Conservation (phyloP, 2,113 vertebrate species). For the Gymnorhina tibicen region DNA sequence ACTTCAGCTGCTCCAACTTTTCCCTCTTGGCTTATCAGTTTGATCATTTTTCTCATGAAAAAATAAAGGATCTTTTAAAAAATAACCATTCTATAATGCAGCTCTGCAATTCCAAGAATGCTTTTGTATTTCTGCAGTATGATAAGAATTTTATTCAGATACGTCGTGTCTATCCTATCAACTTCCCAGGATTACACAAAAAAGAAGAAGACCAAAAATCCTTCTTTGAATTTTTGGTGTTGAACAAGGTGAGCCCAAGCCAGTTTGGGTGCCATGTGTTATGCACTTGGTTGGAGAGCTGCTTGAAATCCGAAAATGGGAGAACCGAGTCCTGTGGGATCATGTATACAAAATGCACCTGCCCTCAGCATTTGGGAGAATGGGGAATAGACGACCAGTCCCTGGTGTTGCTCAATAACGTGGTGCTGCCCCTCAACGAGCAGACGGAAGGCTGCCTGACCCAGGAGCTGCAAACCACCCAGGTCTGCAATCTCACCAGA, state of each 20-base stretch:
- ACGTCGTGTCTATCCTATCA: slow-evolving; percentile 89
- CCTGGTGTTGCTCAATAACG: slow-evolving; percentile 92
- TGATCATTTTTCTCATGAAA: slow-evolving; percentile 98
- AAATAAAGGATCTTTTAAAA: slow-evolving; percentile 97
- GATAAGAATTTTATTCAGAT: slow-evolving; percentile 99
- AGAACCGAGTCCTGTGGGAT: slow-evolving; percentile 94
- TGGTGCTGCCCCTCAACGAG: slow-evolving; percentile 97
- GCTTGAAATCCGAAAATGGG: slow-evolving; percentile 93
- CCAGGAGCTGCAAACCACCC: slow-evolving; percentile 93
- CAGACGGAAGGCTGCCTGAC: slow-evolving; percentile 98
- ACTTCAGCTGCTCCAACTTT: slow-evolving; percentile 97
- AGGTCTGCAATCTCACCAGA: slow-evolving; percentile 95
- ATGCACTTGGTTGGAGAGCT: slow-evolving; percentile 98
- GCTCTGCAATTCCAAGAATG: slow-evolving; percentile 94
- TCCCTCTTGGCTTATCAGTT: slow-evolving; percentile 98
- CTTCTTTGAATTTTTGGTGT: slow-evolving; percentile 96
- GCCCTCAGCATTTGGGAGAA: slow-evolving; percentile 95
- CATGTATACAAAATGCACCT: slow-evolving; percentile 98
- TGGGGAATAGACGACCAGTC: slow-evolving; percentile 92
- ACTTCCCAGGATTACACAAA: slow-evolving; percentile 91
- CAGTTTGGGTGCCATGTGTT: slow-evolving; percentile 98
- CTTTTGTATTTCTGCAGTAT: slow-evolving; percentile 97
- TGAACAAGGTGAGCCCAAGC: slow-evolving; percentile 99
- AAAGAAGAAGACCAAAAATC: slow-evolving; percentile 92
- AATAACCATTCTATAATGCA: slow-evolving; percentile 98